Base-by-base conservation (phyloP, 2,797 vertebrate species). In the Acrocephalus scirpaceus region DNA sequence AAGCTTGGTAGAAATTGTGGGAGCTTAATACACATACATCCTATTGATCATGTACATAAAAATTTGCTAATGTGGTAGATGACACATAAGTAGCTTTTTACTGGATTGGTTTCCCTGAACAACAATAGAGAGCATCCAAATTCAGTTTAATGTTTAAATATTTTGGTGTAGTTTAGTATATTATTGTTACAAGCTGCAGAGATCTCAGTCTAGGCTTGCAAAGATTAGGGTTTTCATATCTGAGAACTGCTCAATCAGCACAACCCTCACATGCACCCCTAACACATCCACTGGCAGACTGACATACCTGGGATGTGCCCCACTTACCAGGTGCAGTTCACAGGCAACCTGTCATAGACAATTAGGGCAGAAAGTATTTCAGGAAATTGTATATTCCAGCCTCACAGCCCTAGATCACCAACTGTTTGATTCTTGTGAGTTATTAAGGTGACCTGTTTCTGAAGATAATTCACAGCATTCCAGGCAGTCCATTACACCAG, bases 261-360 rank as follows among this genome's bases (percentile, higher is more conserved):
- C 19, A 88, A 29, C 11, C 13, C 10, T 78, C 1, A 0, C 16
- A 32, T 30, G 18, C 16, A 62, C 13, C 36, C 60, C 9, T 25
- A 58, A 19, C 27, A 9, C n/a, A 81, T 65, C 16, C 27, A 65
- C 32, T 73, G 12, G 64, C 42, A 58, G 40, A 54, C 14, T n/a
- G 40, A 23, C 0, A 1, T 70, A 45, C 34, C 25, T 58, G 25
- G 13, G 54, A 40, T 0, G 0, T 30, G n/a, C 48, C 29, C 48
- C 54, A 27, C 19, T 47, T 80, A 53, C 19, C 15, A 34, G 48
- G 10, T 2, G 21, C 32, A 42, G 70, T 42, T 47, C 70, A 54
- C 22, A 67, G 20, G 16, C 23, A 77, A 23, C 2, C 22, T 80
- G 42, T 57, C 20, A 5, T 4, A 51, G 57, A 83, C 38, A 86